Percentiles rank a stretch among this genome's conserved stretches.
phyloP scores from a whole-genome alignment of 2,888 invertebrate species.

The Agrochola litura region DNA sequence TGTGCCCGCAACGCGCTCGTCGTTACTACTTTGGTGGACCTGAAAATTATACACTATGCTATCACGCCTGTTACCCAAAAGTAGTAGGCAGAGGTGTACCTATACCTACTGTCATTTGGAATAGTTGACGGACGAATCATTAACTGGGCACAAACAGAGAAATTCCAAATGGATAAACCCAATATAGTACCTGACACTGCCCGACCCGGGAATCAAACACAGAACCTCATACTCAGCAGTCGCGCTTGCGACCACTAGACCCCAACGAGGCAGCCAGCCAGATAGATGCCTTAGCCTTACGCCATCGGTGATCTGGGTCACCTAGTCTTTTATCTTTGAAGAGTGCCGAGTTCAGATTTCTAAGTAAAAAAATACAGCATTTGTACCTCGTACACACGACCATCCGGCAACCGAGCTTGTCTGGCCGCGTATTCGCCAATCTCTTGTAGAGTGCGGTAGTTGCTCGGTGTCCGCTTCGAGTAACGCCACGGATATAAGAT shows the following conservation, averaged over 20 bases:
- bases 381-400: constrained; percentile 83
- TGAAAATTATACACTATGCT: constrained; percentile 52
- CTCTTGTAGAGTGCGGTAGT: constrained; percentile 81
- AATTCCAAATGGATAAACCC: neutral
- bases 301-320: neutral
- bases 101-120: too few species aligned
- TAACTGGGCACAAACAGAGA: neutral
- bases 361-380: neutral
- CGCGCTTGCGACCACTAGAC: neutral
- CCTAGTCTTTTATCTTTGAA: neutral
- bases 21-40: constrained; percentile 87
- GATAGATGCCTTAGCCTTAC: neutral
- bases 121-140: neutral
- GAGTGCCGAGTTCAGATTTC: neutral
- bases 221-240: neutral
- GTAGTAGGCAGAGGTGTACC: neutral
- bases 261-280: neutral
- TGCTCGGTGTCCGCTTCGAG: constrained; percentile 81
- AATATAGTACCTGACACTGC: neutral
- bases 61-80: neutral
- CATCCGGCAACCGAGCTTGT: constrained; percentile 81
- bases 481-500: constrained; percentile 87
- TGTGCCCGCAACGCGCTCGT: constrained; percentile 83
- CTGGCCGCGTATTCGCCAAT: constrained; percentile 87
- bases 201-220: neutral